phyloP scores from a whole-genome alignment of 1,140 invertebrate genomes.

The Pogonomyrmex barbatus region DNA sequence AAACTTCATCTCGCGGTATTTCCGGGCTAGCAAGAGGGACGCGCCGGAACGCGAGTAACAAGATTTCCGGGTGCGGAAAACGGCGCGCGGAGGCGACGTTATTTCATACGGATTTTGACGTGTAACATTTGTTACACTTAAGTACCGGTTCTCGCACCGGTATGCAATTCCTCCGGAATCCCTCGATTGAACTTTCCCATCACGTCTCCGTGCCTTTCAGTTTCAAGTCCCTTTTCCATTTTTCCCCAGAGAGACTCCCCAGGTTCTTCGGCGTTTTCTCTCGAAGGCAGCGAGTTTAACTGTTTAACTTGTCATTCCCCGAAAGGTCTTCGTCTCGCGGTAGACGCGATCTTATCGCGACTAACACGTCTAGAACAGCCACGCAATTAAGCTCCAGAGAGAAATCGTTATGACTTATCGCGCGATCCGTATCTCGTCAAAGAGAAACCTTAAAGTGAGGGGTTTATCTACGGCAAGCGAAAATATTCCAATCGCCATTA shows the following conservation, averaged over 20 bases:
- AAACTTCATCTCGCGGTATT: conserved; percentile 44
- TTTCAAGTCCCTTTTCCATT: conserved; percentile 22
- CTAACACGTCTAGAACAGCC: neutral
- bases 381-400: neutral
- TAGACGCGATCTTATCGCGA: neutral
- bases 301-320: conserved; percentile 8
- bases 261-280: neutral
- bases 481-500: conserved; percentile 40
- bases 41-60: conserved; percentile 38
- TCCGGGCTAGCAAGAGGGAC: neutral
- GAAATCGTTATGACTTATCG: conserved; percentile 37
- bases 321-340: neutral
- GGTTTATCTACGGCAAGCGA: neutral
- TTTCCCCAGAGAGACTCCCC: neutral
- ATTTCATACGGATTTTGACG: conserved; percentile 48
- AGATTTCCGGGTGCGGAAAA: conserved; percentile 10
- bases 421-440: neutral
- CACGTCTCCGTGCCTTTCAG: conserved; percentile 51
- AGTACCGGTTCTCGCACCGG: neutral
- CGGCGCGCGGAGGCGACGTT: neutral
- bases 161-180: neutral
- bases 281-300: conserved; percentile 17
- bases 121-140: conserved; percentile 45
- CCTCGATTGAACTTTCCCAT: conserved; percentile 63
- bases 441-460: neutral